Conservation (phyloP, 1,140 invertebrate species). For the Drusus annulatus region DNA sequence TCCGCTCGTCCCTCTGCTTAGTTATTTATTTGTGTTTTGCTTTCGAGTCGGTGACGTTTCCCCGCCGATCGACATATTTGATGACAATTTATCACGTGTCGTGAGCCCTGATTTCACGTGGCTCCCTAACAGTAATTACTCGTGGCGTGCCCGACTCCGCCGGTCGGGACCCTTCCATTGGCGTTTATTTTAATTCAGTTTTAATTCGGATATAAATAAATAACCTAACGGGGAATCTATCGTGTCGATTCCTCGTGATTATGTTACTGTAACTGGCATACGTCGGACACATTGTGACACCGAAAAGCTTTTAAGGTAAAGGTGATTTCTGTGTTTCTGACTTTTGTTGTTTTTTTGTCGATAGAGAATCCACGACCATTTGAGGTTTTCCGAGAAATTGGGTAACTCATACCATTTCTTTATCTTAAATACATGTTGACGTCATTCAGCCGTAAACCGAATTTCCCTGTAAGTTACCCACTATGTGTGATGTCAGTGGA, state of each 20-base stretch:
- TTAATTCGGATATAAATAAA: background rate
- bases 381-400: too few relatives aligned
- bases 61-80: constrained; percentile 18
- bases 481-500: too few relatives aligned
- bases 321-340: too few relatives aligned
- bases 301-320: too few relatives aligned
- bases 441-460: too few relatives aligned
- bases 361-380: too few relatives aligned
- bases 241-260: background rate
- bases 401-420: too few relatives aligned
- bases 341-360: too few relatives aligned
- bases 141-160: too few relatives aligned
- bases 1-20: too few relatives aligned
- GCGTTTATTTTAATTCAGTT: background rate
- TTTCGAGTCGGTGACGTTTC: constrained; percentile 1
- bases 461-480: too few relatives aligned
- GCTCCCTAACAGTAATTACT: constrained; percentile 15
- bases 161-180: background rate
- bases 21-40: constrained; percentile 3
- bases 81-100: constrained; percentile 42
- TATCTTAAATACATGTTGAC: too few relatives aligned
- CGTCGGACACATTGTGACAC: background rate
- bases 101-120: constrained; percentile 29
- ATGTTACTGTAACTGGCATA: background rate
- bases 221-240: background rate